A percentile compares a stretch with the other conserved stretches of the same genome.
Evolutionary conservation across 2,113 vertebrate species (phyloP).

Genomic region (Erythrocebus patas): DNA sequence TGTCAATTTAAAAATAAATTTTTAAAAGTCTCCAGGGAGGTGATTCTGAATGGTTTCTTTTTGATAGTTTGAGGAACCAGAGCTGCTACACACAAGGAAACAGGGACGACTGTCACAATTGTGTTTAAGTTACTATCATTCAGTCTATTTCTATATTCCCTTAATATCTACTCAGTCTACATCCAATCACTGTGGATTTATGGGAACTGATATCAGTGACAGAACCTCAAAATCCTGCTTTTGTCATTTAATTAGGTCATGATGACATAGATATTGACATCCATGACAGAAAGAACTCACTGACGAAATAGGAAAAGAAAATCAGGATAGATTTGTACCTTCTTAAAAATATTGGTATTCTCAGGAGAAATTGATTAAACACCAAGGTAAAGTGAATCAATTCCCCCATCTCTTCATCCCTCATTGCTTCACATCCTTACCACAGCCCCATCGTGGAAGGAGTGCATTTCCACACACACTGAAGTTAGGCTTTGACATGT

Average conservation of each 20-base stretch:
- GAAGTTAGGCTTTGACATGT: not conserved
- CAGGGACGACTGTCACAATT: not conserved
- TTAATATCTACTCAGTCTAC: not conserved
- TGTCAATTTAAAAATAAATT: not conserved
- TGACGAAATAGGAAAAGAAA: not conserved
- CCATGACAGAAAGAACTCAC: not conserved
- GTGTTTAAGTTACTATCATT: not conserved
- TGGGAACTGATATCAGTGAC: not conserved
- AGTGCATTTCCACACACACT: not conserved
- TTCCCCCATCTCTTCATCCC: not conserved
- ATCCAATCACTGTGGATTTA: not conserved
- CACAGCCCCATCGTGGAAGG: not conserved
- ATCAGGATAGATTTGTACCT: not conserved
- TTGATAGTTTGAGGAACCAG: not conserved
- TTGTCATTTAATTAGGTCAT: not conserved
- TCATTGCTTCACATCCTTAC: not conserved
- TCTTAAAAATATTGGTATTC: constrained; percentile 22
- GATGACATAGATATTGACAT: not conserved
- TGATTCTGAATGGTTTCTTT: not conserved
- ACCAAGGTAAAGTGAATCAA: not conserved
- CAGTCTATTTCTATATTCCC: not conserved
- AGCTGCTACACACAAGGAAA: not conserved
- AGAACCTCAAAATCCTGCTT: not conserved
- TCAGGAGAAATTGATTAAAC: not conserved
- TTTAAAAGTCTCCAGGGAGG: not conserved